Percentiles rank a stretch among this genome's conserved stretches.
Evolutionary conservation across 2,888 invertebrate species (phyloP).

Genomic region (Tridacna gigas): DNA sequence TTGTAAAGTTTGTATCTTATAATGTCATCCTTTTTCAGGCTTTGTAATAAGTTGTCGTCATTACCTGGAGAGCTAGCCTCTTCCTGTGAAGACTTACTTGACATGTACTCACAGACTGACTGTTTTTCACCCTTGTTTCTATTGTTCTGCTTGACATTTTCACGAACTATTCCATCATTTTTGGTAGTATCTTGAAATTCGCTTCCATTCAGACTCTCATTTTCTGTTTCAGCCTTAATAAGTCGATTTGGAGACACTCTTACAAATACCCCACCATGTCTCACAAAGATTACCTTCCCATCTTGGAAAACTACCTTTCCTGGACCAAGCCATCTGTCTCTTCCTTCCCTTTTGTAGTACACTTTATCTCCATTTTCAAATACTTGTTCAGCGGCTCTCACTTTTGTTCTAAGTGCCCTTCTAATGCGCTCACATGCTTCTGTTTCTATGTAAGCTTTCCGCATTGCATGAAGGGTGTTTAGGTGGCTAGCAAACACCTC

Average conservation of each 20-base stretch:
- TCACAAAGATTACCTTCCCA: too few relatives aligned
- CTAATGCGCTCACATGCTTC: slow-evolving; percentile 8
- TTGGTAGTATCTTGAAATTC: too few relatives aligned
- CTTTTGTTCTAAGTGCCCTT: slow-evolving; percentile 47
- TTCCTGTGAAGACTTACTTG: not conserved
- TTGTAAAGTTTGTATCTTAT: slow-evolving; percentile 13
- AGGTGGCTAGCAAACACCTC: slow-evolving; percentile 31
- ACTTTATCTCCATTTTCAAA: slow-evolving; percentile 58
- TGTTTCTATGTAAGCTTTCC: slow-evolving; percentile 46
- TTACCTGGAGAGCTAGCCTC: too few relatives aligned
- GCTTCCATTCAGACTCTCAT: too few relatives aligned
- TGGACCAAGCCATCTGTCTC: slow-evolving; percentile 56
- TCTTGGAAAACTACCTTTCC: too few relatives aligned
- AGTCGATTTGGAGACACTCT: too few relatives aligned
- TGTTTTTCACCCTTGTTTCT: not conserved
- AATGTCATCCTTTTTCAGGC: not conserved
- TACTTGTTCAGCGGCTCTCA: slow-evolving; percentile 51
- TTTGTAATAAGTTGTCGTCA: not conserved
- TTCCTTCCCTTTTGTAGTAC: slow-evolving; percentile 55
- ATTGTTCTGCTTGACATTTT: slow-evolving; percentile 5
- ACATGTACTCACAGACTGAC: not conserved
- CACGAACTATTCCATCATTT: too few relatives aligned
- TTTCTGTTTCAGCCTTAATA: too few relatives aligned
- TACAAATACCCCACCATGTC: too few relatives aligned
- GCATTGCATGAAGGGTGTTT: slow-evolving; percentile 26